Percentiles rank a stretch among this genome's conserved stretches.
phyloP scores from a whole-genome alignment of 2,797 vertebrate genomes.

The Chelonia mydas region DNA sequence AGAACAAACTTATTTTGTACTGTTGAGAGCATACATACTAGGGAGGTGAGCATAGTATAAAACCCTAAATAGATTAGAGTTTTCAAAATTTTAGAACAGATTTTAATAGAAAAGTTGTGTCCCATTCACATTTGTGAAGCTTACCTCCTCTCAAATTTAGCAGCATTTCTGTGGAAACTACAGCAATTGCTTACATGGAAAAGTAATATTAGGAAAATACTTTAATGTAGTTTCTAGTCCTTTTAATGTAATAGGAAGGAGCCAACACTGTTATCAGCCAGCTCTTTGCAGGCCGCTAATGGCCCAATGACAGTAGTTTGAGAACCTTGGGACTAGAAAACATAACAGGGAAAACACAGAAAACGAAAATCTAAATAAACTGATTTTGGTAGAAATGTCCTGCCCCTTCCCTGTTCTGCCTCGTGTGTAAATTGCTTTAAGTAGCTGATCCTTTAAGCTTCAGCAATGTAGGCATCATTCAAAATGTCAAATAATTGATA shows the following conservation, averaged over 20 bases:
- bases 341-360: neutral
- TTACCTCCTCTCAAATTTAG: neutral
- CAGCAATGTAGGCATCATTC: neutral
- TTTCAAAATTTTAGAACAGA: neutral
- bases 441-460: neutral
- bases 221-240: neutral
- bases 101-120: neutral
- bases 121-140: neutral
- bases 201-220: neutral
- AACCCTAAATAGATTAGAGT: neutral
- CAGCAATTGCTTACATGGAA: neutral
- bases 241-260: neutral
- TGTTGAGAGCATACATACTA: neutral
- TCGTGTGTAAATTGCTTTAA: neutral
- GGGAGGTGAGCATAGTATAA: neutral
- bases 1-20: neutral
- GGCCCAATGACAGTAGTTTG: neutral
- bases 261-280: neutral
- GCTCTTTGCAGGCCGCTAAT: neutral
- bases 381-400: neutral
- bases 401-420: neutral
- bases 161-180: neutral
- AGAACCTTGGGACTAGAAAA: neutral
- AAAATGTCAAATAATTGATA: neutral
- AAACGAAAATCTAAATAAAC: neutral